phyloP scores from a whole-genome alignment of 1,140 invertebrate species.

The Neotoxoptera formosana region DNA sequence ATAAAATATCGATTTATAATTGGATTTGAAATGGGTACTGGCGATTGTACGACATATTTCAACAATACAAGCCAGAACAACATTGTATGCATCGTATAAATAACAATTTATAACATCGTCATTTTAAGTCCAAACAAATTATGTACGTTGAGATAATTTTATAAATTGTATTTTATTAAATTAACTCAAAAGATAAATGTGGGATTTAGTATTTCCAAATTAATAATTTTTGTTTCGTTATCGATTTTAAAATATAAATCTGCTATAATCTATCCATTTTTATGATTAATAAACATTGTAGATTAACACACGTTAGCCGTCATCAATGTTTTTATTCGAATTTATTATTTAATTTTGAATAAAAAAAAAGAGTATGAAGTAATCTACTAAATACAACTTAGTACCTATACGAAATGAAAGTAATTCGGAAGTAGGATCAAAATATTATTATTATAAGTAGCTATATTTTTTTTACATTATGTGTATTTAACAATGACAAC shows the following conservation, averaged over 20 bases:
- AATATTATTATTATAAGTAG: background rate
- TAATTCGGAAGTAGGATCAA: background rate
- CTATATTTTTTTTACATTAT: too few relatives aligned
- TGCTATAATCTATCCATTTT: background rate
- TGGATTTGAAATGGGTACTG: background rate
- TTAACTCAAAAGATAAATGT: background rate
- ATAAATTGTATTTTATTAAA: background rate
- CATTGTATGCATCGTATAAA: background rate
- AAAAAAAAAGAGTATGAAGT: background rate
- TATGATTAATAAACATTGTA: background rate
- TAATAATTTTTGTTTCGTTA: background rate
- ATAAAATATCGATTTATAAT: constrained; percentile 29
- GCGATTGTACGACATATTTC: background rate
- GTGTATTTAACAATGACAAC: background rate
- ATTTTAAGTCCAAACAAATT: background rate
- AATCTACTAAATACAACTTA: background rate
- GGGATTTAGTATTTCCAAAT: background rate
- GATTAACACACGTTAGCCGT: background rate
- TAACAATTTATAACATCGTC: background rate
- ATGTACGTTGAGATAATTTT: background rate
- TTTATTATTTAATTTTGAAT: background rate
- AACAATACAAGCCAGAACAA: background rate
- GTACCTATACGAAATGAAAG: too few relatives aligned
- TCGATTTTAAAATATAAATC: background rate
- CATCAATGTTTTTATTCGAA: background rate